Evolutionary conservation across 2,888 invertebrate species (phyloP), one percentile per base, ranked within the genome.

Genomic region (Protodeltote pygarga): DNA sequence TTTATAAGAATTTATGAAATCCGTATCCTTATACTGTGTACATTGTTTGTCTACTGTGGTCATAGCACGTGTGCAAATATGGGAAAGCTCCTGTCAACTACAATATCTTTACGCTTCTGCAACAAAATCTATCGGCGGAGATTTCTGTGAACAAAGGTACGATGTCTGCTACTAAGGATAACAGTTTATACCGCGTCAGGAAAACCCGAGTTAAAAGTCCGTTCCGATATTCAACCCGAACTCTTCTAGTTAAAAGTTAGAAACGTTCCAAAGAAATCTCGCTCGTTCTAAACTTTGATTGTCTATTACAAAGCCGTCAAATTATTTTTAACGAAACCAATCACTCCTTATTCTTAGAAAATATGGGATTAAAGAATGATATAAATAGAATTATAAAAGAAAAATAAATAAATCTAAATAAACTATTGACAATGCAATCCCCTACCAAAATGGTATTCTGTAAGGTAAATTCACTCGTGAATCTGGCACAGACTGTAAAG

Each of bases 201-300:
- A 50, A 38, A 44, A 51, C 46, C 48, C 44, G 60, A 33, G 58
- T 60, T 54, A 38, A 46, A 69, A 67, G 50, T 66, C 60, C 31
- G 54, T 46, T 59, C 65, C 53, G 65, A 68, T 73, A 65, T 69
- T n/a, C 67, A 65, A 67, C 59, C 59, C 49, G 75, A 87, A 84
- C 80, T 85, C 83, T 75, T 79, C 79, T 81, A 80, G 80, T 83
- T 84, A 81, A 79, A 81, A 85, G 76, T 86, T 81, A 50, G 57
- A 54, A 73, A 60, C 66, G 61, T 52, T 65, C 65, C 61, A 70
- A 77, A 76, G 75, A 78, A 79, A 55, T 37, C 54, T 16, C 21
- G 63, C 66, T 68, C 74, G 73, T 73, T 79, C 74, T 70, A 76
- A 83, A 83, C 71, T 83, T 81, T 77, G 73, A 79, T 83, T 79